Conservation (phyloP, 2,113 vertebrate species). For the Tamias sibiricus region DNA sequence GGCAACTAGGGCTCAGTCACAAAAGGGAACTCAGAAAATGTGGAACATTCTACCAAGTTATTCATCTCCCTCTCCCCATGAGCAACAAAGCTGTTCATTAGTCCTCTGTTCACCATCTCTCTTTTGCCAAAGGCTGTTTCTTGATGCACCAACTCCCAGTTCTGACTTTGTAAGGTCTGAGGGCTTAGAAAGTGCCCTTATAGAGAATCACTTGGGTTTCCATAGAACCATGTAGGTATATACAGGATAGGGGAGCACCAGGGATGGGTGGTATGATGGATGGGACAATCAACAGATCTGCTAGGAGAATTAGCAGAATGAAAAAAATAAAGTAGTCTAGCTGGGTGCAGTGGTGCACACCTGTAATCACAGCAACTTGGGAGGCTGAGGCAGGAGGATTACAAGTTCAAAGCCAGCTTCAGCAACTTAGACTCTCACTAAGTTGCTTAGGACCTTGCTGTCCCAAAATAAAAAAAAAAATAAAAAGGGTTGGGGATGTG, state of each 20-base stretch:
- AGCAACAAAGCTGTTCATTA: background rate
- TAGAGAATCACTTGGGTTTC: background rate
- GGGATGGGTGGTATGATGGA: accelerated
- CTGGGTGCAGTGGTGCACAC: too few species aligned
- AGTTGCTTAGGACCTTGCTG: too few species aligned
- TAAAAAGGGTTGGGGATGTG: too few species aligned
- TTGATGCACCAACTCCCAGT: background rate
- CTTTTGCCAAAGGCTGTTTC: background rate
- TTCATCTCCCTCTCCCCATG: accelerated
- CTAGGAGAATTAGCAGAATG: accelerated
- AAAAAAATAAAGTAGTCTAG: background rate
- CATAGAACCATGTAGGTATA: background rate
- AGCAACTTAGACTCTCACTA: too few species aligned
- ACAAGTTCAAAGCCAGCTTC: too few species aligned
- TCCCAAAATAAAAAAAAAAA: too few species aligned
- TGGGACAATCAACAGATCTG: background rate
- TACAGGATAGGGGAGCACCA: background rate
- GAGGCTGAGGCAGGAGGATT: too few species aligned
- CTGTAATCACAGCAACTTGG: too few species aligned
- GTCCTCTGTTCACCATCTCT: background rate
- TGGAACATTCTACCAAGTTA: background rate
- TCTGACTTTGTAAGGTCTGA: background rate
- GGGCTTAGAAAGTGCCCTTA: background rate
- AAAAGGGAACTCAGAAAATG: background rate
- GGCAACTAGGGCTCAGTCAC: background rate